Conservation (phyloP, 2,113 vertebrate genomes). For the Prunella fulvescens region DNA sequence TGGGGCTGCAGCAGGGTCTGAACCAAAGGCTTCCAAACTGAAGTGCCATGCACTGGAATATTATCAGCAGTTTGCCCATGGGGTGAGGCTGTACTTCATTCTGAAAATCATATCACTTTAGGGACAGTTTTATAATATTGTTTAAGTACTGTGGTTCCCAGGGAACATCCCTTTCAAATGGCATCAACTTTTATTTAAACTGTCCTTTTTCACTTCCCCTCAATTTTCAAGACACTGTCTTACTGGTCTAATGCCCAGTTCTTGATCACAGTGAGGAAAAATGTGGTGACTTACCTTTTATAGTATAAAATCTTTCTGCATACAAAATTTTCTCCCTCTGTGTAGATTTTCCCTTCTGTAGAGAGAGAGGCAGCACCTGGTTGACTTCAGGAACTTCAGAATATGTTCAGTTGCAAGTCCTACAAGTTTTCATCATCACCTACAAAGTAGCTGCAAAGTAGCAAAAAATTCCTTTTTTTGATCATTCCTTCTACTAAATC, state of each 20-base stretch:
- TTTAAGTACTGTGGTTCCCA: neutral
- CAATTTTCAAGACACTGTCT: neutral
- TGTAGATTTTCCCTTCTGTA: neutral
- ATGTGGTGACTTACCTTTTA: neutral
- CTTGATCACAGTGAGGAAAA: neutral
- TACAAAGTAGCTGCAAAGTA: neutral
- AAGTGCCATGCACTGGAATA: conserved; percentile 49
- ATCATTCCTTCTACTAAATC: neutral
- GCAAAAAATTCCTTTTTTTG: neutral
- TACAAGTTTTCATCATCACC: neutral
- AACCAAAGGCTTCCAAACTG: conserved; percentile 59
- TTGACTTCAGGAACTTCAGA: neutral
- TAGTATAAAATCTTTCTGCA: neutral
- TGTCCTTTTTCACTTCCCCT: neutral
- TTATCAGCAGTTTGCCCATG: conserved; percentile 47
- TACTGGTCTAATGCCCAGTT: neutral
- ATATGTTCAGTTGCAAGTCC: neutral
- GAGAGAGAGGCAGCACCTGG: neutral
- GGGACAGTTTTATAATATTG: neutral
- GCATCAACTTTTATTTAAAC: neutral
- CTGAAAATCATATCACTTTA: neutral
- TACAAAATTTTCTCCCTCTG: neutral
- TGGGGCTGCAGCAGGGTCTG: conserved; percentile 42
- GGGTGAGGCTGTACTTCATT: conserved; percentile 64
- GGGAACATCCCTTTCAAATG: neutral